Base-by-base conservation (phyloP, 2,113 vertebrate genomes). In the Gavialis gangeticus region DNA sequence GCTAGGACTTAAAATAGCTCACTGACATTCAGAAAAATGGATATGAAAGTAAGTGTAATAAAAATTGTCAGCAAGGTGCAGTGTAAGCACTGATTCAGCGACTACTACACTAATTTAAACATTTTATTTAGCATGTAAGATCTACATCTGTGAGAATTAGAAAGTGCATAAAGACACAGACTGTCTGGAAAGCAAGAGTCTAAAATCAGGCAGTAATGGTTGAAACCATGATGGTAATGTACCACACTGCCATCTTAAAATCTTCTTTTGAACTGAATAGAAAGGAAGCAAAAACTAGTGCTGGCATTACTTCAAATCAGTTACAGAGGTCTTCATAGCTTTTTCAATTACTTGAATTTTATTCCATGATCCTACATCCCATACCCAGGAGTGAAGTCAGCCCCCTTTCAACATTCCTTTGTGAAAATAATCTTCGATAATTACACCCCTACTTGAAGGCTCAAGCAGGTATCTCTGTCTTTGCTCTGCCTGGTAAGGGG, bases 11-110 rank as follows among this genome's bases (percentile, higher is more conserved):
- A 95, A 96, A 96, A 97, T 94, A 97, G 85, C 81, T 96, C 54
- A 37, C 75, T 97, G 92, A 95, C 85, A 92, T 88, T 96, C 90
- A 96, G 89, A 96, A 87, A 87, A 96, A 96, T 96, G 60, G 91
- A 79, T 91, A 93, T 89, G 82, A 94, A 96, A 93, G 54, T 27
- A 73, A 94, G 85, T 79, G 71, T 83, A 93, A 97, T 96, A 97
- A 97, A 96, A 96, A 88, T 89, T 95, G 25, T 88, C 95, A 69
- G 54, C 58, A 96, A 96, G 77, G 55, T 89, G 79, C 80, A 89
- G 75, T 24, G 79, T 86, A 95, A 95, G 88, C 87, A 94, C 91
- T 93, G 95, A 93, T 95, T 97, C 94, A 95, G 87, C 27, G 89
- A 37, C 58, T 92, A 94, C n/a, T 9, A 75, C 21, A 75, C 83